phyloP scores from a whole-genome alignment of 2,888 invertebrate genomes.

The Zhengitettix transpicula region DNA sequence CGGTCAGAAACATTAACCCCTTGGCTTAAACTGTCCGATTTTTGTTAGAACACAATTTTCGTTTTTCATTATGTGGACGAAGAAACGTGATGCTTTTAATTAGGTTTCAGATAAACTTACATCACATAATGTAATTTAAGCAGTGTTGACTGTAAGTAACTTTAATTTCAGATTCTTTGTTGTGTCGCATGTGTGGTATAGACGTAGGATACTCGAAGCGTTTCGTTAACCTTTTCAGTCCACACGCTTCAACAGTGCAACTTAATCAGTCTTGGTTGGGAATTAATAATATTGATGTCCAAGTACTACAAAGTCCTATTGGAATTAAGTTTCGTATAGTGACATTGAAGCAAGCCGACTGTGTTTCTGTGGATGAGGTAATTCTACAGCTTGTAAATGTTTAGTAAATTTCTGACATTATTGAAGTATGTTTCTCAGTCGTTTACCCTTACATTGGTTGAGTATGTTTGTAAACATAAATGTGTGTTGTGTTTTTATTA shows the following conservation, averaged over 20 bases:
- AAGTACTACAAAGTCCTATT: conserved; percentile 37
- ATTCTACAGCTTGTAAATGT: conserved; percentile 5
- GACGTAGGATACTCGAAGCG: conserved; percentile 37
- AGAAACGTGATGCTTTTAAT: too few species aligned
- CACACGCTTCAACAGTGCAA: conserved; percentile 26
- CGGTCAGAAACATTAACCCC: too few species aligned
- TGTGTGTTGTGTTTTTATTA: too few species aligned
- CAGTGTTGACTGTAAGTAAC: too few species aligned
- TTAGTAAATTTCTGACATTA: background rate
- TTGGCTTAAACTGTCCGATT: too few species aligned
- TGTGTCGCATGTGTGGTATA: conserved; percentile 41
- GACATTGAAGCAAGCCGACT: conserved; percentile 34
- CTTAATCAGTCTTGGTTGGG: conserved; percentile 37
- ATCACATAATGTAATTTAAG: too few species aligned
- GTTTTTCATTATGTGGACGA: too few species aligned
- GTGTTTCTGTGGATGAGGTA: conserved; percentile 35
- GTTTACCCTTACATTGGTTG: too few species aligned
- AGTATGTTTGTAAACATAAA: too few species aligned
- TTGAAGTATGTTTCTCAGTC: too few species aligned
- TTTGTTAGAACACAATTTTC: too few species aligned
- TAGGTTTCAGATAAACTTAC: too few species aligned
- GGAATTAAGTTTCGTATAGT: conserved; percentile 36
- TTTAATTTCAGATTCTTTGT: conserved; percentile 31
- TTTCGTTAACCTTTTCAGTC: conserved; percentile 33
- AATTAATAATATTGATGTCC: conserved; percentile 33